Base-by-base conservation (phyloP, 2,113 vertebrate species). In the Osmerus eperlanus region DNA sequence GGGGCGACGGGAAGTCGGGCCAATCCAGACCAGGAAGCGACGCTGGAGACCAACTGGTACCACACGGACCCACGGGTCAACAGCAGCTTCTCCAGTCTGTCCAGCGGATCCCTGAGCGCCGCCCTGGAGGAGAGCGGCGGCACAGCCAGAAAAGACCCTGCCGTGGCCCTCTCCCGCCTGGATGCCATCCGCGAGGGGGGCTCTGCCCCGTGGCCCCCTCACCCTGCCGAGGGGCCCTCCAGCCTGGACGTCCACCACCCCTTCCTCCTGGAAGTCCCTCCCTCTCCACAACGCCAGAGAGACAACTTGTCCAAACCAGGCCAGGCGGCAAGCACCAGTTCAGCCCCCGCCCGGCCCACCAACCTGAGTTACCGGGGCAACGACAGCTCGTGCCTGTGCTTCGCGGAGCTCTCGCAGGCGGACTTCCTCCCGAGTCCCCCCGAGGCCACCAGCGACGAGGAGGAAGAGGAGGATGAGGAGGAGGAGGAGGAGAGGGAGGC, bases 71-170 rank as follows among this genome's bases (percentile, higher is more conserved):
- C 84, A 29, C 82, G 90, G 51, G 92, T 93, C 79, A 94, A 94
- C 81, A 93, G 91, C 65, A 98, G 96, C n/a, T 94, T 94, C 74
- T 96, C 94, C 23, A 98, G 96, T 12, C 89, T 94, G 72, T 97
- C 95, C 0, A 98, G 94, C 11, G 92, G 95, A 70, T 99, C 97
- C 4, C 55, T 96, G 85, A 95, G 94, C 0, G 93, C 95, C 1
- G 94, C 94, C 0, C 85, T 99, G 59, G 94, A 97, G 47, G 95
- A 96, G 18, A 87, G 83, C 82, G 85, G 72, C 56, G 73, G 77
- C 0, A n/a, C 76, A 3, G 75, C 74, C 28, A 68, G 52, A 36
- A 64, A 68, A 60, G 74, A 65, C 52, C 70, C 72, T 16, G 77
- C 82, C 67, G 84, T 77, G 74, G 74, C 67, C 47, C 55, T 76